Conservation (phyloP, 2,113 vertebrate genomes). For the Agapornis roseicollis region DNA sequence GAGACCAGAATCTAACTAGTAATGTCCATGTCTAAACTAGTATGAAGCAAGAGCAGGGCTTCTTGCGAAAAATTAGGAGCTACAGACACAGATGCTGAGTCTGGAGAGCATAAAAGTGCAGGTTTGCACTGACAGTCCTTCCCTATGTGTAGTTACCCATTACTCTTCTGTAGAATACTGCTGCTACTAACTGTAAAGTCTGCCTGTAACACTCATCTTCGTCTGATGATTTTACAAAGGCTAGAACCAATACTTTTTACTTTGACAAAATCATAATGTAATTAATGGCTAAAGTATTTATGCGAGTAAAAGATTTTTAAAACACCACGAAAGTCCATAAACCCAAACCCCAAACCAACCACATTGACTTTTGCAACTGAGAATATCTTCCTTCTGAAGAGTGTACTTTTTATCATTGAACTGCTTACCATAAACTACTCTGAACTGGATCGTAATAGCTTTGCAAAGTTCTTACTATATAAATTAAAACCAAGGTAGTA, state of each 20-base stretch:
- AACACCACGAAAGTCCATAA: fast-evolving
- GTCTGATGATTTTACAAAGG: not conserved
- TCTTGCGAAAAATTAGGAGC: not conserved
- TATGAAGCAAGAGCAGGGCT: not conserved
- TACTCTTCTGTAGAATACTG: not conserved
- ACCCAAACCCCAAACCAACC: not conserved
- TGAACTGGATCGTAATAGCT: not conserved
- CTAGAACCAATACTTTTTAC: not conserved
- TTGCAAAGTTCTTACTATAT: not conserved
- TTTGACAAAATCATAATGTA: not conserved
- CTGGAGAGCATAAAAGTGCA: not conserved
- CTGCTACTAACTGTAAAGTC: not conserved
- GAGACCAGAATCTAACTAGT: not conserved
- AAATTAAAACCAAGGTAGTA: not conserved
- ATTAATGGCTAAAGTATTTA: not conserved
- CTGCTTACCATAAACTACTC: not conserved
- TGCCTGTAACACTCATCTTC: not conserved
- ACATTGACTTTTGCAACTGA: not conserved
- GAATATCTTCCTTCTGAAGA: not conserved
- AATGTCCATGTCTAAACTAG: not conserved
- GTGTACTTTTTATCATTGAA: not conserved
- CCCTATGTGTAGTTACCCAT: not conserved
- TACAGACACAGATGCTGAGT: not conserved
- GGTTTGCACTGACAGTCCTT: not conserved
- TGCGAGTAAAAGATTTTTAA: not conserved